These are phyloP conservation scores for Enteromius thamalakanensis DNA, from an alignment of 2,797 vertebrate genomes.

Conservation along the genomic window DNA sequence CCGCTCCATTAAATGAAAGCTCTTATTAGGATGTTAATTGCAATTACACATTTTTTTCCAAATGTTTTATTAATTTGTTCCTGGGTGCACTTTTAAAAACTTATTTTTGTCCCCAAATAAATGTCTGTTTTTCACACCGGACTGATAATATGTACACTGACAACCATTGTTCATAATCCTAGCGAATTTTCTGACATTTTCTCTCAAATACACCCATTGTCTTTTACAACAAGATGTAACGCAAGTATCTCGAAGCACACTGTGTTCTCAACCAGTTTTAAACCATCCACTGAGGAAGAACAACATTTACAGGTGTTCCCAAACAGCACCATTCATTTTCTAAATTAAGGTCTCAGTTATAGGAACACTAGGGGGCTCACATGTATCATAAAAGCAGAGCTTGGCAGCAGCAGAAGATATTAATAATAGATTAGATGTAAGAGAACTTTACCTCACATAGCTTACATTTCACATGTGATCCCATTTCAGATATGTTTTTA, in stretches of 20 bases:
- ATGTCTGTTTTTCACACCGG: not conserved
- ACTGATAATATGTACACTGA: not conserved
- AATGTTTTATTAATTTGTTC: not conserved
- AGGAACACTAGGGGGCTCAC: conserved; percentile 76
- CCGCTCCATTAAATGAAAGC: not conserved
- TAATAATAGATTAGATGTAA: conserved; percentile 42
- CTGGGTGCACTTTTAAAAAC: not conserved
- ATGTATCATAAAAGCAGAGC: conserved; percentile 63
- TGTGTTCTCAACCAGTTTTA: not conserved
- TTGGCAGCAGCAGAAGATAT: conserved; percentile 1
- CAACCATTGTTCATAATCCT: not conserved
- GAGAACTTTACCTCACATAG: not conserved
- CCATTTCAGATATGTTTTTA: not conserved
- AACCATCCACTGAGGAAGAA: not conserved
- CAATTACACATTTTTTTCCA: not conserved
- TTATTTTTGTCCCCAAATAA: not conserved
- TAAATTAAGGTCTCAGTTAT: conserved; percentile 37
- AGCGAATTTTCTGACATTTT: not conserved
- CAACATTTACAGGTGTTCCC: conserved; percentile 17
- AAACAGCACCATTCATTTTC: conserved; percentile 19
- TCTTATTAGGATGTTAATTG: not conserved
- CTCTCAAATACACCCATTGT: not conserved
- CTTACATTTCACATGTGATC: conserved; percentile 10
- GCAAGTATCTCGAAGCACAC: not conserved
- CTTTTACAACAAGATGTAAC: not conserved